Base-by-base conservation (phyloP, 2,113 vertebrate species). In the Vidua chalybeata region DNA sequence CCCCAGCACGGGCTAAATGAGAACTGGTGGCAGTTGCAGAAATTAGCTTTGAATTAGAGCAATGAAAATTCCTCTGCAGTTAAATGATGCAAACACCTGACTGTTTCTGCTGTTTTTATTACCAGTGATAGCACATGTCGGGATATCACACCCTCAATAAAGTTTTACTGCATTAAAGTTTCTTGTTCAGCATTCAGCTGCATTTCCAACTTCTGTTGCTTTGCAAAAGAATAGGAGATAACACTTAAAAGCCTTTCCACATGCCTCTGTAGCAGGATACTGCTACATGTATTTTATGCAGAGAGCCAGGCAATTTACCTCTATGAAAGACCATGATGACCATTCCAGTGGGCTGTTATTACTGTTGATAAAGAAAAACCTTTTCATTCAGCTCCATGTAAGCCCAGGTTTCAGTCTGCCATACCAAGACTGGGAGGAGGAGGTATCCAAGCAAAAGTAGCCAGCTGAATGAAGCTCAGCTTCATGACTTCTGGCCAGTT, bases 11-110 rank as follows among this genome's bases (percentile, higher is more conserved):
- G 22, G 7, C 49, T 76, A 20, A 48, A 59, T 30, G 22, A 84
- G 26, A 89, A 56, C 69, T 10, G 20, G 13, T 4, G 54, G 35
- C 31, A 61, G 33, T 17, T 76, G 39, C 67, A 72, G 75, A 88
- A 93, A 88, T 81, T 20, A 84, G 49, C 83, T 93, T 89, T 93
- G 61, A 94, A 68, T 87, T 35, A 62, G 35, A 75, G 92, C 85
- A 90, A 81, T 93, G n/a, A 89, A 86, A 86, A 93, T 71, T 86
- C 82, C 52, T 68, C 41, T 28, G 75, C 49, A 59, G 52, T 22
- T 41, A 81, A 74, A 56, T 88, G 64, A 81, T 1, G 9, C 48
- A 58, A 73, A 93, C 61, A 86, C 56, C 79, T 71, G 64, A 27
- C 43, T 48, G 15, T 17, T 93, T 89, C 83, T 85, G 37, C 72